Percentiles rank a stretch among this genome's conserved stretches.
Conservation (phyloP, 1,140 invertebrate species). For the Trissolcus basalis region DNA sequence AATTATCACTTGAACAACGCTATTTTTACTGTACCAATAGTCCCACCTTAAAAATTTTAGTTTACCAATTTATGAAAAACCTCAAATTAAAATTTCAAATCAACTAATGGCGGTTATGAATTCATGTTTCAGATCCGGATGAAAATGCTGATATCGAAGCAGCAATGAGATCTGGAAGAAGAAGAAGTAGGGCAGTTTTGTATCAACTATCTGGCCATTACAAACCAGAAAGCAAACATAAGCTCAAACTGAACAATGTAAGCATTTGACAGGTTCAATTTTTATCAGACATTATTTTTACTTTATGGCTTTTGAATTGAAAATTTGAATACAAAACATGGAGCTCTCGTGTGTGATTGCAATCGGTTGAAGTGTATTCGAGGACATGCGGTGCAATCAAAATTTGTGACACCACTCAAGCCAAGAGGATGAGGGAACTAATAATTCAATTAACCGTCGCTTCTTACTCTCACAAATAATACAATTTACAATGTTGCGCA, state of each 20-base stretch:
- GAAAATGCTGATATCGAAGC: slow-evolving; percentile 89
- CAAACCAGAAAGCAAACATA: slow-evolving; percentile 94
- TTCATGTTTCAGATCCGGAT: slow-evolving; percentile 84
- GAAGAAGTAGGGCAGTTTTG: slow-evolving; percentile 94
- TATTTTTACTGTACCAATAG: too few species aligned
- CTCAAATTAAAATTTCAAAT: not conserved
- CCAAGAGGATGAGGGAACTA: slow-evolving; percentile 47
- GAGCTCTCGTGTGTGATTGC: too few species aligned
- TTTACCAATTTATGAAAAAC: too few species aligned
- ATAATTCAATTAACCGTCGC: slow-evolving; percentile 55
- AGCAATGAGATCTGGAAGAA: slow-evolving; percentile 90
- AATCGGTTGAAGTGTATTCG: too few species aligned
- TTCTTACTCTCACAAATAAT: slow-evolving; percentile 54
- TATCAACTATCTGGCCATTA: slow-evolving; percentile 98
- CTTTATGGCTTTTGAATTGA: too few species aligned
- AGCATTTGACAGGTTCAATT: too few species aligned
- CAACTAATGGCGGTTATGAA: not conserved
- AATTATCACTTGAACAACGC: too few species aligned
- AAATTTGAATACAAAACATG: too few species aligned
- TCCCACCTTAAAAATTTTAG: too few species aligned
- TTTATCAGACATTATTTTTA: too few species aligned
- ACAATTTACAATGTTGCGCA: slow-evolving; percentile 53
- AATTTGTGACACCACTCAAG: slow-evolving; percentile 25
- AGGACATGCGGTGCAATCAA: slow-evolving; percentile 4
- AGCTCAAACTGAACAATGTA: slow-evolving; percentile 96